These are phyloP conservation scores for Leucoma salicis DNA, from an alignment of 2,888 invertebrate genomes.

Conservation along the genomic window DNA sequence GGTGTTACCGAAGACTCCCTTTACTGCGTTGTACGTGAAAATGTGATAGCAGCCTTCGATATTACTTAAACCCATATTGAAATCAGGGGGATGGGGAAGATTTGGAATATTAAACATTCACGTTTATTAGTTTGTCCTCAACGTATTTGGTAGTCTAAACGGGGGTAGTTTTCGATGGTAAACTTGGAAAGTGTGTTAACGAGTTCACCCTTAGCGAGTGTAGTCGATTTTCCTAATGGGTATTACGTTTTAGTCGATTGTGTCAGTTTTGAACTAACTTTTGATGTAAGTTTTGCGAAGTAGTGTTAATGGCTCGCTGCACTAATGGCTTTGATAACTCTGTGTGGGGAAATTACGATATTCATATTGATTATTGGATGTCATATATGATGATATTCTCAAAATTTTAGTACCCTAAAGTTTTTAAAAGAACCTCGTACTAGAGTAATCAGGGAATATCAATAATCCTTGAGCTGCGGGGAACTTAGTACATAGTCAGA, in stretches of 20 bases:
- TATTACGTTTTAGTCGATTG: conserved; percentile 61
- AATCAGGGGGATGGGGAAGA: conserved; percentile 56
- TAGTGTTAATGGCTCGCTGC: conserved; percentile 36
- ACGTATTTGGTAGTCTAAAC: conserved; percentile 75
- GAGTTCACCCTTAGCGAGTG: conserved; percentile 54
- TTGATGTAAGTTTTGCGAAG: conserved; percentile 42
- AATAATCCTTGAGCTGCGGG: no score
- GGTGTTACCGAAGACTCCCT: conserved; percentile 38
- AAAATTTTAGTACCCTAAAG: no score
- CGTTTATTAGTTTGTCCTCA: conserved; percentile 80
- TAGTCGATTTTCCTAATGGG: conserved; percentile 68
- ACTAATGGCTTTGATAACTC: conserved; percentile 32
- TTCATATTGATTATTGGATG: no score
- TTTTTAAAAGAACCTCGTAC: no score
- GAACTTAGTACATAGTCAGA: no score
- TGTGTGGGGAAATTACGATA: conserved; percentile 8
- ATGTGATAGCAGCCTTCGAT: conserved; percentile 41
- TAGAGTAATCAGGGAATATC: no score
- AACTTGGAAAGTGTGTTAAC: conserved; percentile 78
- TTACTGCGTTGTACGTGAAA: conserved; percentile 46
- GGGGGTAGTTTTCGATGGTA: conserved; percentile 69
- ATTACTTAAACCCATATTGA: conserved; percentile 73
- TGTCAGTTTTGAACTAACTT: conserved; percentile 44
- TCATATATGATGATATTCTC: no score
- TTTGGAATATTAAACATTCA: conserved; percentile 80